A percentile compares a stretch with the other conserved stretches of the same genome.
Evolutionary conservation across 2,113 vertebrate genomes (phyloP).

Genomic region (Antennarius striatus): DNA sequence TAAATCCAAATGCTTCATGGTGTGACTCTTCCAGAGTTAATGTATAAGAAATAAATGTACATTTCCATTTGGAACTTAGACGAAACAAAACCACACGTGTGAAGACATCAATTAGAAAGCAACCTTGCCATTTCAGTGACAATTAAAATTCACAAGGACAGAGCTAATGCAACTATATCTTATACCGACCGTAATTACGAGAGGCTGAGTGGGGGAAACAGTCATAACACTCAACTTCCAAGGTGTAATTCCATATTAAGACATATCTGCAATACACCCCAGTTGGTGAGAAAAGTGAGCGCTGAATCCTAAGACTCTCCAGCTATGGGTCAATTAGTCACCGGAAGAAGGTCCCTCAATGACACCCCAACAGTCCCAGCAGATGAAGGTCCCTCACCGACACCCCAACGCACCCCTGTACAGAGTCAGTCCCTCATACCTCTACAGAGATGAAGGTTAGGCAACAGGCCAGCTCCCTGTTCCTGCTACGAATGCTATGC

Average conservation of each 20-base stretch:
- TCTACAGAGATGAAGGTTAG: too few relatives aligned
- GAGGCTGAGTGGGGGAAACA: conserved; percentile 24
- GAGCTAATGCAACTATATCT: conserved; percentile 15
- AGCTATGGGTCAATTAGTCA: too few relatives aligned
- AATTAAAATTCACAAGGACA: conserved; percentile 35
- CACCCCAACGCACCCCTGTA: too few relatives aligned
- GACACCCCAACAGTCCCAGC: too few relatives aligned
- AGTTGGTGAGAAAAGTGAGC: conserved; percentile 2
- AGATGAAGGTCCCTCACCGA: too few relatives aligned
- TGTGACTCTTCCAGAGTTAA: not conserved
- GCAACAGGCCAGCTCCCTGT: too few relatives aligned
- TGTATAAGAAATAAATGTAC: conserved; percentile 1
- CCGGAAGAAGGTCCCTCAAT: too few relatives aligned
- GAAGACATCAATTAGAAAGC: conserved; percentile 14
- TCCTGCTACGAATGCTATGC: too few relatives aligned
- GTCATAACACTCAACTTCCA: conserved; percentile 16
- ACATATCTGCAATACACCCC: conserved; percentile 12
- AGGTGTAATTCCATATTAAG: conserved; percentile 20
- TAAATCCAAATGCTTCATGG: not conserved
- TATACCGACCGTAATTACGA: conserved; percentile 10
- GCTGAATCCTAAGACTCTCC: conserved; percentile 1
- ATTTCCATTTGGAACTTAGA: conserved; percentile 11
- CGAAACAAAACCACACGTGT: conserved; percentile 9
- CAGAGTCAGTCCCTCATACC: too few relatives aligned
- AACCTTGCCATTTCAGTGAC: conserved; percentile 12